Evolutionary conservation across 2,113 vertebrate genomes (phyloP).

Genomic region (Copsychus sechellarum): DNA sequence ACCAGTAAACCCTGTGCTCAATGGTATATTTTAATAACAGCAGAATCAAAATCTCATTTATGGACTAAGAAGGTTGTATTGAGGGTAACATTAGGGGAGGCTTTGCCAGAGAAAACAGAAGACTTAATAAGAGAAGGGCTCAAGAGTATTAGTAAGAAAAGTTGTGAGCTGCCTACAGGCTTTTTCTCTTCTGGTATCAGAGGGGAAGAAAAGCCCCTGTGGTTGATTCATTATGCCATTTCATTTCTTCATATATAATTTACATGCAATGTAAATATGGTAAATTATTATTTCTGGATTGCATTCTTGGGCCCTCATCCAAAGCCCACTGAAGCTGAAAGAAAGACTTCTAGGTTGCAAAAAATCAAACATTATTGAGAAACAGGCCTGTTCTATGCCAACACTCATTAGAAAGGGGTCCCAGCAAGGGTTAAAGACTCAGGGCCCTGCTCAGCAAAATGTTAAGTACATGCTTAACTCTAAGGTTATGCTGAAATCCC

Average conservation of each 20-base stretch:
- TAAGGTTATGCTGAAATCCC: slow-evolving; percentile 58
- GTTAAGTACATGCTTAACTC: slow-evolving; percentile 65
- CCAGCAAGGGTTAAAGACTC: slow-evolving; percentile 58
- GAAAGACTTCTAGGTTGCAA: slow-evolving; percentile 37
- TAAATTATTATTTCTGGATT: slow-evolving; percentile 67
- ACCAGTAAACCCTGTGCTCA: slow-evolving; percentile 72
- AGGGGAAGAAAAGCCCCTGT: slow-evolving; percentile 52
- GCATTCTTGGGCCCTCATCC: slow-evolving; percentile 57
- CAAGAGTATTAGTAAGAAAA: slow-evolving; percentile 63
- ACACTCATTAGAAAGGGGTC: slow-evolving; percentile 28
- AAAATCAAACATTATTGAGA: slow-evolving; percentile 37
- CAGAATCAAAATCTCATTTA: slow-evolving; percentile 77
- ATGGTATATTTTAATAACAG: slow-evolving; percentile 68
- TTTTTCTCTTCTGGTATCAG: slow-evolving; percentile 60
- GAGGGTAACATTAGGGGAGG: slow-evolving; percentile 41
- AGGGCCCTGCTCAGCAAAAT: slow-evolving; percentile 54
- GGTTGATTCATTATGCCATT: slow-evolving; percentile 68
- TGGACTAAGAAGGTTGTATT: slow-evolving; percentile 63
- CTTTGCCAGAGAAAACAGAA: slow-evolving; percentile 76
- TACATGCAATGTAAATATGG: slow-evolving; percentile 50
- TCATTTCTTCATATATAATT: slow-evolving; percentile 69
- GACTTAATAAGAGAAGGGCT: slow-evolving; percentile 58
- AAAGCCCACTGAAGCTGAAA: slow-evolving; percentile 51
- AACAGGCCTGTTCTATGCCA: slow-evolving; percentile 8
- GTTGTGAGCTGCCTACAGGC: slow-evolving; percentile 59